Conservation (phyloP, 2,797 vertebrate genomes). For the Mus minutoides region DNA sequence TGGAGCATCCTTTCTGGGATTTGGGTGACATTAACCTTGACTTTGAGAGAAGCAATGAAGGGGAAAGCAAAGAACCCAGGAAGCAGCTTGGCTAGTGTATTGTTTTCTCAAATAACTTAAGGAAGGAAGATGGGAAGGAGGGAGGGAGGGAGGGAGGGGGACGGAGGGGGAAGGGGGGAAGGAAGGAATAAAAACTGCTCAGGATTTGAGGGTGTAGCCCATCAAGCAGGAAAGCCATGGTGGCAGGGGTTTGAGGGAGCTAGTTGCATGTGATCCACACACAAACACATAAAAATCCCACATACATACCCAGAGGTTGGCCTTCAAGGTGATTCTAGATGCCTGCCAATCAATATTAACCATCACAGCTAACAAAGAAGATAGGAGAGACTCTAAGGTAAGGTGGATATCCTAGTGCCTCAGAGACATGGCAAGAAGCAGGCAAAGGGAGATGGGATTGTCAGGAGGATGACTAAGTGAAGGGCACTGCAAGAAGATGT, state of each 20-base stretch:
- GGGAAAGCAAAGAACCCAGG: background rate
- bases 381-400: background rate
- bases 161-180: too few relatives aligned
- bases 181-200: too few relatives aligned
- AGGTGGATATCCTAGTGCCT: background rate
- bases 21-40: background rate
- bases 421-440: background rate
- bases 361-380: background rate
- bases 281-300: too few relatives aligned
- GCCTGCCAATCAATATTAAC: background rate
- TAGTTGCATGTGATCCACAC: too few relatives aligned
- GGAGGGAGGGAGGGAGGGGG: background rate
- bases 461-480: background rate
- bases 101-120: background rate
- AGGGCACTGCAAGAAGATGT: fast-evolving
- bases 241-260: background rate
- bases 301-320: background rate
- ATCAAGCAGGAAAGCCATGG: background rate
- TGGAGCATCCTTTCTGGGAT: background rate
- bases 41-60: background rate
- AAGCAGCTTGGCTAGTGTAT: background rate
- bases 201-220: background rate
- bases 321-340: background rate
- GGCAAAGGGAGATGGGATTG: too few relatives aligned
- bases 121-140: too few relatives aligned